Conservation (phyloP, 2,797 vertebrate genomes). For the Pangasius larnaudii region DNA sequence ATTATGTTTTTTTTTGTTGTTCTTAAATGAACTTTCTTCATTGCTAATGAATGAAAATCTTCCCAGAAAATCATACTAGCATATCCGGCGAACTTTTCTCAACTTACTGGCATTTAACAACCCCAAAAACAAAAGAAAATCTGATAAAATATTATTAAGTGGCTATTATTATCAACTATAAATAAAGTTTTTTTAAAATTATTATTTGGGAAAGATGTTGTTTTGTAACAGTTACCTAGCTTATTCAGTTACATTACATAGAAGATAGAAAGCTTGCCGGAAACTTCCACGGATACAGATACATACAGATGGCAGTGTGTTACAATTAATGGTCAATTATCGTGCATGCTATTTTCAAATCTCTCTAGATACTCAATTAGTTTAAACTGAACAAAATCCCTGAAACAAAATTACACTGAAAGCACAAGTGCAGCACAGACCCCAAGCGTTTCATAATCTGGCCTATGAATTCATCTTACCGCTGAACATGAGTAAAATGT, state of each 20-base stretch:
- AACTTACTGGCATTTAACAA: not conserved
- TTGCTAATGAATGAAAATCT: not conserved
- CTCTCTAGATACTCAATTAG: not conserved
- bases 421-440: not conserved
- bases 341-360: not conserved
- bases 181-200: not conserved
- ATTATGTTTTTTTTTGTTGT: not conserved
- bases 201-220: not conserved
- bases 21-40: not conserved
- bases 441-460: conserved; percentile 5
- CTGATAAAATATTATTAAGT: too few relatives aligned
- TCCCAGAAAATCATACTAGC: not conserved
- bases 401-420: not conserved
- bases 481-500: conserved; percentile 18
- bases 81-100: not conserved
- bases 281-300: not conserved
- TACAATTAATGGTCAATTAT: too few relatives aligned
- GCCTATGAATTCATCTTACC: conserved; percentile 32
- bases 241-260: not conserved
- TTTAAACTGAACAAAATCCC: not conserved
- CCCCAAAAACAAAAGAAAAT: not conserved
- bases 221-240: not conserved
- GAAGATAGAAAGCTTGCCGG: not conserved
- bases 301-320: not conserved
- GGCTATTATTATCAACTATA: not conserved